Evolutionary conservation across 2,888 invertebrate genomes (phyloP), one percentile per base, ranked within the genome.

Genomic region (Hydrotaea cyrtoneurina): DNA sequence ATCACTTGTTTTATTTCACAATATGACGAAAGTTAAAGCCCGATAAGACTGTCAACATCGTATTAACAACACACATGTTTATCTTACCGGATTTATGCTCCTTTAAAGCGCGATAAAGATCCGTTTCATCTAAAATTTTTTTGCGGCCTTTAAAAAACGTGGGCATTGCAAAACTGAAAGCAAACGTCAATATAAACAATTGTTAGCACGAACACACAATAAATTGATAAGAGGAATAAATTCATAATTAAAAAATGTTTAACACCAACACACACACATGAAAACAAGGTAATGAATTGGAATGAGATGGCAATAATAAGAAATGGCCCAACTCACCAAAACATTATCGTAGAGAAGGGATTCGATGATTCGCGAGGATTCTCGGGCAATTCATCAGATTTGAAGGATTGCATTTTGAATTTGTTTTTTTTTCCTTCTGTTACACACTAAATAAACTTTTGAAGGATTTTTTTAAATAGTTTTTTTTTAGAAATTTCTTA

Each of bases 61-160:
- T 31, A 2, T 4, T 4, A 31, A 31, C 2, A 31, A 7, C 2
- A 31, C 2, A 2, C 7, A 31, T 31, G 2, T 31, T 39, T 10
- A 15, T 26, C 82, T 88, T 87, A 90, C 90, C 89, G 2, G 97
- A 97, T 88, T 94, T 93, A 90, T 97, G 97, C 31, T 93, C 93
- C 50, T 92, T 93, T 55, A 96, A 93, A 0, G 96, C 94, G 87
- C 95, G 94, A 88, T 95, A 95, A 39, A 98, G 93, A 92, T 98
- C 97, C 31, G 94, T 93, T 55, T 95, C 93, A 86, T 95, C 95
- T 74, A 97, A 92, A 73, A 95, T 94, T 87, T 96, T 95, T 75
- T 93, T 94, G 87, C 95, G 95, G 0, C 97, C 97, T 89, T 94
- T 94, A 87, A 94, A 95, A 91, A 97, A 96, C 87, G 96, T 92